Evolutionary conservation across 2,113 vertebrate species (phyloP).

Genomic region (Ibidorhyncha struthersii): DNA sequence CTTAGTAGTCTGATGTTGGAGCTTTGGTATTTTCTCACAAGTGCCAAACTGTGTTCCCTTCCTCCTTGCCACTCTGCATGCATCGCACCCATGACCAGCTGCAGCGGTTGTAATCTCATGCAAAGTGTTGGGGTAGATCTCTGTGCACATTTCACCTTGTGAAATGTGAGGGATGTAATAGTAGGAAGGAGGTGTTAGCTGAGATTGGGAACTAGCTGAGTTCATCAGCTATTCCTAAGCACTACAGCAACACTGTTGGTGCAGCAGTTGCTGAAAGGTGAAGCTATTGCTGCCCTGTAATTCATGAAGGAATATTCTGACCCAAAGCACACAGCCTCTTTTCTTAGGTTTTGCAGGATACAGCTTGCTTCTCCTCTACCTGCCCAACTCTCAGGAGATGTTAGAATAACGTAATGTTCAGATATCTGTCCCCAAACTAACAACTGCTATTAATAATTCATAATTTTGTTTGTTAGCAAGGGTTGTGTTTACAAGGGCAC

Average conservation of each 20-base stretch:
- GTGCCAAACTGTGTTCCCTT: accelerated
- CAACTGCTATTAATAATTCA: background rate
- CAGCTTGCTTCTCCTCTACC: background rate
- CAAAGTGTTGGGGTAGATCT: background rate
- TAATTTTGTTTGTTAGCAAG: background rate
- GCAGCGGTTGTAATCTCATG: background rate
- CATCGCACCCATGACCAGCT: accelerated
- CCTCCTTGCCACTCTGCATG: background rate
- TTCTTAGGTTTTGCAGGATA: background rate
- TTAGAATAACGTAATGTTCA: background rate
- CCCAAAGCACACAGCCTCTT: background rate
- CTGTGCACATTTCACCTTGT: background rate
- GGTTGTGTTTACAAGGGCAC: background rate
- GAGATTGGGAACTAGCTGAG: background rate
- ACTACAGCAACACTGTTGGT: background rate
- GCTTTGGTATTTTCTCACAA: background rate
- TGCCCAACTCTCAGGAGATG: background rate
- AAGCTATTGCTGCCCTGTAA: background rate
- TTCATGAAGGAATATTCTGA: background rate
- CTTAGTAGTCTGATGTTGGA: background rate
- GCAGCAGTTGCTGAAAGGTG: background rate
- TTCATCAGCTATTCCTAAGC: background rate
- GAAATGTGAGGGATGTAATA: background rate
- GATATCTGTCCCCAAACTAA: background rate
- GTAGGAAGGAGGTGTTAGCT: background rate